Evolutionary conservation across 2,888 invertebrate genomes (phyloP).

Genomic region (Lasioglossum leucozonium): DNA sequence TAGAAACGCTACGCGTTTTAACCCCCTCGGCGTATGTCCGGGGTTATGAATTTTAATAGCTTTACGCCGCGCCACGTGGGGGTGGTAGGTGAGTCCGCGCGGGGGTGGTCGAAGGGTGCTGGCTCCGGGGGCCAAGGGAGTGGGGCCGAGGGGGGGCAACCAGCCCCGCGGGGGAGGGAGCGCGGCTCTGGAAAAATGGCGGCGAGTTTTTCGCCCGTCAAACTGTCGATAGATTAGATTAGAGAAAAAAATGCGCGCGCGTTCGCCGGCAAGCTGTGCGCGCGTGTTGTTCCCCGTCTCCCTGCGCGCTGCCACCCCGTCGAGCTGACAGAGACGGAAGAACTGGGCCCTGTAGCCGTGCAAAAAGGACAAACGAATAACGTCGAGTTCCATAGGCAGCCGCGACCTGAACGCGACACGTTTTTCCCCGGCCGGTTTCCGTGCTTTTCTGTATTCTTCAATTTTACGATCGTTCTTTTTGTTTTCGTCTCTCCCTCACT

Average conservation of each 20-base stretch:
- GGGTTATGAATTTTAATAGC: slow-evolving; percentile 85
- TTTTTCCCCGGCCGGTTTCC: slow-evolving; percentile 65
- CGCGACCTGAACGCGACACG: slow-evolving; percentile 66
- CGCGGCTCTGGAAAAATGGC: slow-evolving; percentile 78
- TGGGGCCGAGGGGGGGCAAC: slow-evolving; percentile 22
- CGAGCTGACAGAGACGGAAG: slow-evolving; percentile 40
- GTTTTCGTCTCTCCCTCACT: not conserved
- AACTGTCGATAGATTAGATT: slow-evolving; percentile 84
- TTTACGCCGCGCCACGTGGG: slow-evolving; percentile 80
- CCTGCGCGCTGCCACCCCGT: slow-evolving; percentile 17
- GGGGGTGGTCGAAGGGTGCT: slow-evolving; percentile 62
- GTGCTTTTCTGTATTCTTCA: slow-evolving; percentile 45
- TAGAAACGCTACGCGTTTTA: slow-evolving; percentile 77
- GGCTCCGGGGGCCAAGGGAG: slow-evolving; percentile 26
- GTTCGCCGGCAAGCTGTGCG: slow-evolving; percentile 22
- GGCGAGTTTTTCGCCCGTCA: slow-evolving; percentile 82
- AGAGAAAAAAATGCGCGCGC: slow-evolving; percentile 76
- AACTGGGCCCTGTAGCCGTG: not conserved
- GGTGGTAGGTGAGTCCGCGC: slow-evolving; percentile 62
- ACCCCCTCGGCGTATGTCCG: slow-evolving; percentile 83
- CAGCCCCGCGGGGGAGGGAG: slow-evolving; percentile 24
- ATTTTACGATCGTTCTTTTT: slow-evolving; percentile 38
- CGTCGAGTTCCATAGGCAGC: slow-evolving; percentile 65
- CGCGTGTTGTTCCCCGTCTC: slow-evolving; percentile 15
- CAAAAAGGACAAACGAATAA: slow-evolving; percentile 60